phyloP scores from a whole-genome alignment of 2,113 vertebrate species.

The Piaya cayana region DNA sequence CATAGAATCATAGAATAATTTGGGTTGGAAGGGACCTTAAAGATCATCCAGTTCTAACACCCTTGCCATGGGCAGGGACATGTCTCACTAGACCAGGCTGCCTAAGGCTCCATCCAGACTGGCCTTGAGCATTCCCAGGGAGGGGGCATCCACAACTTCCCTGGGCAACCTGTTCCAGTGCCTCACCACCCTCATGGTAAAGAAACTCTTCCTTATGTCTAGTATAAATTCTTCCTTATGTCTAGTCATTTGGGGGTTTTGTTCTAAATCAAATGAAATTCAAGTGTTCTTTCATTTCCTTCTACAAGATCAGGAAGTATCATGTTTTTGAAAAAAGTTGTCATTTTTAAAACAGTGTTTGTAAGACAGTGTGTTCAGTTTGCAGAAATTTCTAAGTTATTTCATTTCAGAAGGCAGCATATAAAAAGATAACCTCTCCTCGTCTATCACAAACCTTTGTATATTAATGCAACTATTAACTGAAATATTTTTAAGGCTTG shows the following conservation, averaged over 20 bases:
- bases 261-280: neutral
- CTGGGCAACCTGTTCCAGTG: no score
- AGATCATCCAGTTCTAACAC: no score
- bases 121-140: no score
- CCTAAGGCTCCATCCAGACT: no score
- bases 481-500: slow-evolving; percentile 9
- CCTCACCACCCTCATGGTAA: no score
- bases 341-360: neutral
- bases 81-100: no score
- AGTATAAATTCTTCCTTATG: no score
- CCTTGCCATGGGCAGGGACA: no score
- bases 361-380: neutral
- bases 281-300: neutral
- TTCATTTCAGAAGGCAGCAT: neutral
- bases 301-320: neutral
- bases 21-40: no score
- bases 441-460: neutral
- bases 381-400: neutral
- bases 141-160: no score
- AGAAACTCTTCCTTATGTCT: no score
- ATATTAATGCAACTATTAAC: neutral
- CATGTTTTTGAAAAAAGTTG: neutral
- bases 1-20: no score
- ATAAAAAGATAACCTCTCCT: neutral
- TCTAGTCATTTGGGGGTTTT: neutral